These are phyloP conservation scores for Triplophysa rosa DNA, from an alignment of 2,113 vertebrate species.

Conservation along the genomic window DNA sequence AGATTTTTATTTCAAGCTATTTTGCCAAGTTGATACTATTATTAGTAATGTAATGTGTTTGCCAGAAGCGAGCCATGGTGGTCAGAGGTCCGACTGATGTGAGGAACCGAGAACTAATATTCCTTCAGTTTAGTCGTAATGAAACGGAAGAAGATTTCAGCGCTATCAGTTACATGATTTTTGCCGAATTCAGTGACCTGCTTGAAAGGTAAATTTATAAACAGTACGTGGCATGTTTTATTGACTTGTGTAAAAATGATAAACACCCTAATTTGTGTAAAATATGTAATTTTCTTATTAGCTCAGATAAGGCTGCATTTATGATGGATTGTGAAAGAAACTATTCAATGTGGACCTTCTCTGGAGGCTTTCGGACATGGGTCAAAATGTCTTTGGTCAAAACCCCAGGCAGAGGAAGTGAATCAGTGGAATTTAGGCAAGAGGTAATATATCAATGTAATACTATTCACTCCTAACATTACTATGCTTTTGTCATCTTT, in stretches of 20 bases:
- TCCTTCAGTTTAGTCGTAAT: conserved; percentile 93
- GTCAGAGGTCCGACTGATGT: conserved; percentile 89
- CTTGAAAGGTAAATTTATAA: conserved; percentile 56
- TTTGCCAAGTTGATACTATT: conserved; percentile 12
- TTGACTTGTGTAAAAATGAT: not conserved
- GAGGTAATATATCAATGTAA: conserved; percentile 74
- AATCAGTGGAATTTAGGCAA: conserved; percentile 90
- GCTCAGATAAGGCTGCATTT: conserved; percentile 81
- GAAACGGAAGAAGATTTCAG: conserved; percentile 92
- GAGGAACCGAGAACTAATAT: conserved; percentile 87
- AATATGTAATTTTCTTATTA: conserved; percentile 54
- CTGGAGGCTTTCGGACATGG: conserved; percentile 96
- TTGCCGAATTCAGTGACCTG: conserved; percentile 86
- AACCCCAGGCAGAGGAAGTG: conserved; percentile 84
- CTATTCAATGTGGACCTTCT: conserved; percentile 96
- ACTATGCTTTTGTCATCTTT: not conserved
- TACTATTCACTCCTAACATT: not conserved
- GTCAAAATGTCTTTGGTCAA: conserved; percentile 96
- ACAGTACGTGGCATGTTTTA: not conserved
- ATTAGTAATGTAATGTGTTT: conserved; percentile 10
- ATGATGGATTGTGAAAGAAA: conserved; percentile 94
- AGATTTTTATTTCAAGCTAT: not conserved
- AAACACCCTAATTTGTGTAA: not conserved
- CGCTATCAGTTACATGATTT: conserved; percentile 96
- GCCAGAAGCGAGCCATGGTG: conserved; percentile 84